Percentiles rank a stretch among this genome's conserved stretches.
phyloP scores from a whole-genome alignment of 2,113 vertebrate genomes.

The rat (Rattus norvegicus) region DNA sequence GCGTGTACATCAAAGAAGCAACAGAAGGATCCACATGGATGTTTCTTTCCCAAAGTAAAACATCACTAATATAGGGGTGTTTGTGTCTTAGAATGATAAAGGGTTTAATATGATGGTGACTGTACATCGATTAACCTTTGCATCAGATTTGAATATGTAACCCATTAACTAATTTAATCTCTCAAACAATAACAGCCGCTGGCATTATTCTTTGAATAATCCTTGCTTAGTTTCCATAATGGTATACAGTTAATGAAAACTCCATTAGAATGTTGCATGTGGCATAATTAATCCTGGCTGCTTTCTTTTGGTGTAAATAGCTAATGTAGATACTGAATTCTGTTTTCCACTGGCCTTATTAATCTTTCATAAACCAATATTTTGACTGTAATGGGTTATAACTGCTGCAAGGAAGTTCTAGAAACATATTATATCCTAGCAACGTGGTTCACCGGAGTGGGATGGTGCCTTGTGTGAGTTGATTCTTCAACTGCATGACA shows the following conservation, averaged over 20 bases:
- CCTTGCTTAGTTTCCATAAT: conserved; percentile 84
- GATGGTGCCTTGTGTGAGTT: conserved; percentile 66
- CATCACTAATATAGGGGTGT: neutral
- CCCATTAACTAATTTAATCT: conserved; percentile 85
- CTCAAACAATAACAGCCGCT: conserved; percentile 78
- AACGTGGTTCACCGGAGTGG: conserved; percentile 68
- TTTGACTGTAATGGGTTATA: conserved; percentile 81
- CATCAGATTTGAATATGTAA: conserved; percentile 80
- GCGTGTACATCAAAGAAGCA: neutral
- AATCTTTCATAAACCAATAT: conserved; percentile 86
- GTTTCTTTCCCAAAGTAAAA: neutral
- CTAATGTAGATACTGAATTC: conserved; percentile 81
- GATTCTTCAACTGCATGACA: neutral
- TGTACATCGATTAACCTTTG: conserved; percentile 73
- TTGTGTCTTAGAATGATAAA: conserved; percentile 47
- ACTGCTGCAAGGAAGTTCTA: conserved; percentile 81
- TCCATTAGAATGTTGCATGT: conserved; percentile 83
- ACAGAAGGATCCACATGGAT: conserved; percentile 33
- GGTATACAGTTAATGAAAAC: conserved; percentile 86
- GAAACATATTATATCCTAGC: conserved; percentile 80
- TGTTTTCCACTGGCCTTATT: conserved; percentile 84
- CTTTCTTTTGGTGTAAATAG: conserved; percentile 83
- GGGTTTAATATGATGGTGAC: conserved; percentile 61
- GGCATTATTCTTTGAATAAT: conserved; percentile 83
- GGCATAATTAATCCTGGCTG: conserved; percentile 85